Percentiles rank a stretch among this genome's conserved stretches.
These are phyloP conservation scores for Suricata suricatta DNA, from an alignment of 2,113 vertebrate species.

Conservation along the genomic window DNA sequence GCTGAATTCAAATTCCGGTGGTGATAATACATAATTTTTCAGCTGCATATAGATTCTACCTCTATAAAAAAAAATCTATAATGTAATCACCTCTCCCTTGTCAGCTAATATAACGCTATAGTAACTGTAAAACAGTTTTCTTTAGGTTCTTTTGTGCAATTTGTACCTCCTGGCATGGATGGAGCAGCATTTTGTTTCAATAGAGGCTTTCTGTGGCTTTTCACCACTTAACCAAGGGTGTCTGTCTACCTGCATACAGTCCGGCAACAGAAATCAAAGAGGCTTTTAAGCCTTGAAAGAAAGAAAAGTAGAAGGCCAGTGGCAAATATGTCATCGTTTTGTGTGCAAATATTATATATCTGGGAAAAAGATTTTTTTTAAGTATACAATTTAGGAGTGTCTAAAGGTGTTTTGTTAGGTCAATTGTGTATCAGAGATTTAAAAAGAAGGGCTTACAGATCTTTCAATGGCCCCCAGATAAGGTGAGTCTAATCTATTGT, in stretches of 20 bases:
- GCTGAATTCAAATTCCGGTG: conserved; percentile 68
- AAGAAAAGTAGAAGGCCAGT: conserved; percentile 60
- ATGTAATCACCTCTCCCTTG: conserved; percentile 71
- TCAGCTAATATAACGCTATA: conserved; percentile 68
- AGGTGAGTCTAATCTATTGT: conserved; percentile 64
- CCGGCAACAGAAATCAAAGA: conserved; percentile 64
- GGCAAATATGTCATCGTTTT: conserved; percentile 68
- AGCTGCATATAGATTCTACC: conserved; percentile 58
- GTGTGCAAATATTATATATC: conserved; percentile 72
- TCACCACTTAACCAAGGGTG: conserved; percentile 66
- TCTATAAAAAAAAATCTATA: conserved; percentile 74
- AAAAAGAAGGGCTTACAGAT: conserved; percentile 68
- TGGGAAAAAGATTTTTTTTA: conserved; percentile 59
- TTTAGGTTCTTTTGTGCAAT: conserved; percentile 68
- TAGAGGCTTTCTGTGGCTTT: conserved; percentile 63
- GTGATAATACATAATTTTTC: conserved; percentile 63
- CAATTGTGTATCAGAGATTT: conserved; percentile 60
- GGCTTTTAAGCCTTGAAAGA: conserved; percentile 44
- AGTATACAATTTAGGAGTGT: conserved; percentile 66
- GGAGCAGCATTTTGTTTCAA: conserved; percentile 57
- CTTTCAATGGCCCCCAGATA: conserved; percentile 67
- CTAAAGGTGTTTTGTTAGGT: conserved; percentile 77
- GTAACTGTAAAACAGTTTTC: conserved; percentile 66
- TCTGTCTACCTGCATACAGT: conserved; percentile 46
- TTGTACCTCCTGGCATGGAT: conserved; percentile 61